These are phyloP conservation scores for Acinonyx jubatus DNA, from an alignment of 2,113 vertebrate species.

Conservation along the genomic window DNA sequence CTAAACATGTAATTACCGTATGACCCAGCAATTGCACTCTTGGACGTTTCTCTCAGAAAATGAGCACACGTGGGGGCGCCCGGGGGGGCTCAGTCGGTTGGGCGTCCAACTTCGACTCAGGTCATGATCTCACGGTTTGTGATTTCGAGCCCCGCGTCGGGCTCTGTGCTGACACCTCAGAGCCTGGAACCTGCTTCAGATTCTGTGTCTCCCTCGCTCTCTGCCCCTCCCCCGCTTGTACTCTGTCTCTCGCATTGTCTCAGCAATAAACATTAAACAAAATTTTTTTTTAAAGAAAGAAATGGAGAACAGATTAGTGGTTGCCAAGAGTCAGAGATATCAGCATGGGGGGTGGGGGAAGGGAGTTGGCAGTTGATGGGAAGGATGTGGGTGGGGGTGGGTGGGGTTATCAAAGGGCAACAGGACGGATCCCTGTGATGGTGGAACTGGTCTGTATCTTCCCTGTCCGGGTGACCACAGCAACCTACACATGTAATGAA, in stretches of 20 bases:
- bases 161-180: not conserved
- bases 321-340: not conserved
- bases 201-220: not conserved
- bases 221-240: not conserved
- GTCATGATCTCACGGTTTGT: not conserved
- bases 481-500: not conserved
- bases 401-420: not conserved
- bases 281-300: not conserved
- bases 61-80: not conserved
- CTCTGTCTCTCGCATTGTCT: no score
- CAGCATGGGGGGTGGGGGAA: no score
- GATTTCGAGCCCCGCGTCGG: not conserved
- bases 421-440: not conserved
- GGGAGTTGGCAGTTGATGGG: not conserved
- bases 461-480: not conserved
- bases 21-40: not conserved
- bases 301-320: not conserved
- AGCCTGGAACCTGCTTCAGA: not conserved
- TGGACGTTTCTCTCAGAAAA: not conserved
- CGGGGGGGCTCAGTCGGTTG: not conserved
- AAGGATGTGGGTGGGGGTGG: not conserved
- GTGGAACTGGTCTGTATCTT: not conserved
- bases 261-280: no score
- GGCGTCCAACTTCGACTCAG: not conserved
- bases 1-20: not conserved